Conservation (phyloP, 2,797 vertebrate species). For the Semotilus atromaculatus region DNA sequence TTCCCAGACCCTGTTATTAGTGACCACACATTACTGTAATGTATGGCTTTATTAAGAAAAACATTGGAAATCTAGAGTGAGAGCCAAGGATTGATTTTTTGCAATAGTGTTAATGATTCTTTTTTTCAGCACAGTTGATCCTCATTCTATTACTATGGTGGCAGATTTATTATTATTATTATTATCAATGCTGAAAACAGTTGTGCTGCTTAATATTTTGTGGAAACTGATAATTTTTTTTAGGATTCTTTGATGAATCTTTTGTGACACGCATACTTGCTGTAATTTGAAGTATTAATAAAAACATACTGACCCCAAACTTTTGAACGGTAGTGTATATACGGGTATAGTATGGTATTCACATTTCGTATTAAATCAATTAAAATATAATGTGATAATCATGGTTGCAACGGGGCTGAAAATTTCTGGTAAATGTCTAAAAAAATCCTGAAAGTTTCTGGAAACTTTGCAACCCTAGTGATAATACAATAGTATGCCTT, state of each 20-base stretch:
- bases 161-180: no score
- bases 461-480: no score
- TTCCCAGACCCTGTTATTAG: background rate
- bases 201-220: background rate
- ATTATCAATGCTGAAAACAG: background rate
- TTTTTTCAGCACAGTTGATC: background rate
- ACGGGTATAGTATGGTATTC: background rate
- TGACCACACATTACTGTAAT: background rate
- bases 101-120: background rate
- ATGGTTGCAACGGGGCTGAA: no score
- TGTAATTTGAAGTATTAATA: background rate
- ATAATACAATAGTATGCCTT: background rate
- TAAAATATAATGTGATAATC: background rate
- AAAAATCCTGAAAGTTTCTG: no score
- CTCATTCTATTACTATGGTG: background rate
- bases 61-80: background rate
- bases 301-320: background rate
- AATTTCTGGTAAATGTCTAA: no score
- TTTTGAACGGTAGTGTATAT: background rate
- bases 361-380: no score
- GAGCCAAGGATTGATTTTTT: background rate
- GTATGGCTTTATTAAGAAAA: constrained; percentile 10
- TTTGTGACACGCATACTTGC: background rate
- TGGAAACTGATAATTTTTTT: background rate
- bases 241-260: background rate